Evolutionary conservation across 2,888 invertebrate species (phyloP).

Genomic region (Noctua pronuba): DNA sequence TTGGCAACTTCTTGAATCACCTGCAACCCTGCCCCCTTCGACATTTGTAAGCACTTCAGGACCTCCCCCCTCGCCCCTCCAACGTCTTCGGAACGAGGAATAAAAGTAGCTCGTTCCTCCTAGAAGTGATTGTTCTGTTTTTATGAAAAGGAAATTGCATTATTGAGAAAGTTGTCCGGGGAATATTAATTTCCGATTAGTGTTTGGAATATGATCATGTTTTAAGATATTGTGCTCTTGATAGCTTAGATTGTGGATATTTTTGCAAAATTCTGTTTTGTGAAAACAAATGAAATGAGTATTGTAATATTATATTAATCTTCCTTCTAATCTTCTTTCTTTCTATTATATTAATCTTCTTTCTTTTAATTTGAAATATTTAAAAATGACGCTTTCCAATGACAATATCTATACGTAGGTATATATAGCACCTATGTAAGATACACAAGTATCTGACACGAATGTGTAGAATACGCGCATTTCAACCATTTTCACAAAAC

Average conservation of each 20-base stretch:
- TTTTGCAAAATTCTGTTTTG: neutral
- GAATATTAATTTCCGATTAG: constrained; percentile 65
- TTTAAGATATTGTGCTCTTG: constrained; percentile 6
- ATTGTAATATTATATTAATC: too few species aligned
- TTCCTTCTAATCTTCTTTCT: too few species aligned
- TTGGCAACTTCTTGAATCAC: constrained; percentile 59
- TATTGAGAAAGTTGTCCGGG: constrained; percentile 36
- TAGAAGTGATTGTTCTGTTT: constrained; percentile 49
- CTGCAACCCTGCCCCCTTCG: constrained; percentile 48
- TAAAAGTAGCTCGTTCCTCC: constrained; percentile 38
- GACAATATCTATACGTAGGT: neutral
- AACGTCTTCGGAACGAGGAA: constrained; percentile 33
- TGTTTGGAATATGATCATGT: constrained; percentile 12
- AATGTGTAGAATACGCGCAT: neutral
- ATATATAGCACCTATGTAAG: neutral
- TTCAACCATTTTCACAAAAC: constrained; percentile 6
- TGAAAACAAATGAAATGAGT: too few species aligned
- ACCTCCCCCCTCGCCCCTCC: neutral
- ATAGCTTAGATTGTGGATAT: neutral
- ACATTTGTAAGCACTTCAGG: constrained; percentile 62
- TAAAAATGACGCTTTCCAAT: neutral
- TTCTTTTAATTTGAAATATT: too few species aligned
- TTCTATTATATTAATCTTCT: too few species aligned
- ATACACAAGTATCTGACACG: neutral
- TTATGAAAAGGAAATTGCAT: constrained; percentile 56